These are phyloP conservation scores for Scortum barcoo DNA, from an alignment of 2,113 vertebrate species.

Conservation along the genomic window DNA sequence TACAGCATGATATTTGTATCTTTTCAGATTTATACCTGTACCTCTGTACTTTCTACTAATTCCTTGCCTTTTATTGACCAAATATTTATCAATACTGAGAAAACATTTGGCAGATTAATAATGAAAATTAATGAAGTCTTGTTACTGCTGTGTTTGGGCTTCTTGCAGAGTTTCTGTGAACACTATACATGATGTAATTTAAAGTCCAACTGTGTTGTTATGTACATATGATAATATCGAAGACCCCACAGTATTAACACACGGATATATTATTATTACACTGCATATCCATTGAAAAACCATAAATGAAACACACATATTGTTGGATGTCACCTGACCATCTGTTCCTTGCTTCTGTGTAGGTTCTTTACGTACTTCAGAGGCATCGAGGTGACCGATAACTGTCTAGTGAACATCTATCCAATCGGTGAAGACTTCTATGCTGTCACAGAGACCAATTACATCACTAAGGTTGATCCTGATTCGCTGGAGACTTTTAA, in stretches of 20 bases:
- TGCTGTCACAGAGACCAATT: conserved; percentile 97
- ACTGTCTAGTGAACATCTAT: conserved; percentile 94
- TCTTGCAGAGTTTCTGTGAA: not conserved
- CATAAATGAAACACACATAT: not conserved
- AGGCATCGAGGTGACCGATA: conserved; percentile 95
- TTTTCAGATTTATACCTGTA: too few relatives aligned
- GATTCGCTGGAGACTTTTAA: conserved; percentile 94
- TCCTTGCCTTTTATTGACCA: not conserved
- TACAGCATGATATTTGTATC: too few relatives aligned
- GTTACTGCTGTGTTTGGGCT: not conserved
- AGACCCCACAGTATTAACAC: not conserved
- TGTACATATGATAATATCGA: not conserved
- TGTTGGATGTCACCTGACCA: not conserved
- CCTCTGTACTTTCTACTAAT: not conserved
- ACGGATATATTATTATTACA: not conserved
- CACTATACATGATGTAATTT: not conserved
- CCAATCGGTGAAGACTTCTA: conserved; percentile 96
- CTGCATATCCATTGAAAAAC: not conserved
- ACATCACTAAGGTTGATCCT: conserved; percentile 94
- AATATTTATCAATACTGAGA: not conserved
- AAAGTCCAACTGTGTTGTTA: not conserved
- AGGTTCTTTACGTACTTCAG: conserved; percentile 98
- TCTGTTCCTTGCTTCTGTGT: not conserved
- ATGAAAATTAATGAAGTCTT: not conserved
- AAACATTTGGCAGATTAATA: not conserved